These are phyloP conservation scores for Podabrus alpinus DNA, from an alignment of 2,888 invertebrate species.

Conservation along the genomic window DNA sequence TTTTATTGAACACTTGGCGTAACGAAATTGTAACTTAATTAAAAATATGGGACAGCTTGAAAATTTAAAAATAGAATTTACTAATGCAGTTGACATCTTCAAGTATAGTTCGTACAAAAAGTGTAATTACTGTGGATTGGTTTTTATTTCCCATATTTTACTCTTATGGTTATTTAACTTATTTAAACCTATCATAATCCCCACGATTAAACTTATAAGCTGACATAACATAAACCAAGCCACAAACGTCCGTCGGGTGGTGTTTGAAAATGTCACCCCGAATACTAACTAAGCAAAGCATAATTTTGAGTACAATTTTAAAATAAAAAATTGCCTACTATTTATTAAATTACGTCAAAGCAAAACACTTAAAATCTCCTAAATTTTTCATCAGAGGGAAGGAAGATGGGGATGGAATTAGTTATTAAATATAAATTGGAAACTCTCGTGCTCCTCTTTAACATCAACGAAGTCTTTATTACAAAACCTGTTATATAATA, in stretches of 20 bases:
- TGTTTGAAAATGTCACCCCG: not conserved
- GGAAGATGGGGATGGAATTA: not conserved
- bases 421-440: not conserved
- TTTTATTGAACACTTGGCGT: not conserved
- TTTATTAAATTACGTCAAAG: not conserved
- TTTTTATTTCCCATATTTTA: not conserved
- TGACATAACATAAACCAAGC: not conserved
- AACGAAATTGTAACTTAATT: not conserved
- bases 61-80: not conserved
- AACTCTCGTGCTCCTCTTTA: not conserved
- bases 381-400: not conserved
- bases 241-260: not conserved
- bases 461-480: not conserved
- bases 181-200: not conserved
- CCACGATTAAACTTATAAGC: not conserved
- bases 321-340: not conserved
- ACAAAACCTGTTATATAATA: not conserved
- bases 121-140: not conserved
- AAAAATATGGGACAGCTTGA: not conserved
- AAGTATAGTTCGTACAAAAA: not conserved
- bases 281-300: not conserved
- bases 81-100: not conserved
- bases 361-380: not conserved
- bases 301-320: not conserved
- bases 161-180: not conserved